Base-by-base conservation (phyloP, 2,888 invertebrate genomes). In the Smittia aterrima region DNA sequence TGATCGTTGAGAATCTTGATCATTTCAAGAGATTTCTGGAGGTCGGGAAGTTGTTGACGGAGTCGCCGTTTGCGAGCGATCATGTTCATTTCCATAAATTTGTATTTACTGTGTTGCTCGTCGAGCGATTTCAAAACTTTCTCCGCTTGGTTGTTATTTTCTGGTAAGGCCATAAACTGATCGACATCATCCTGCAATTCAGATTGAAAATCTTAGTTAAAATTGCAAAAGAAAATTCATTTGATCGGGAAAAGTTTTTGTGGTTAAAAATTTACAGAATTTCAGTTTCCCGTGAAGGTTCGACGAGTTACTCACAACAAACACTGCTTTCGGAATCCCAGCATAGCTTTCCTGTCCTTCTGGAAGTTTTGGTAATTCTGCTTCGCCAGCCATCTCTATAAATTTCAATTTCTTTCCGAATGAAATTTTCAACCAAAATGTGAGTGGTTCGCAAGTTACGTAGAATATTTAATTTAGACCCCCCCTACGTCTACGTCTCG, bases 21-120 rank as follows among this genome's bases (percentile, higher is more conserved):
- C 90, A 97, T 95, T 80, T 94, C 92, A 77, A 98, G 82, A 0
- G 97, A 95, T 76, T 94, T 88, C 78, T 93, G 91, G 77, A 98
- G 86, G 81, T 98, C 98, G n/a, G 97, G 96, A 77, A 98, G 92
- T 85, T 98, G 97, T 75, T 89, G 89, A 79, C 93, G 91, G 75
- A 98, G 85, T 82, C 95, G 89, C 79, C 91, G 89, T 77, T 93
- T 90, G 79, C 96, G 95, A 13, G 93, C 91, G 73, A 90, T 87
- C 77, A 98, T 86, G 82, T 95, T 96, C 79, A 90, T 90, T 84
- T 98, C 98, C 95, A 98, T 96, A 81, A 95, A 95, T 84, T 97
- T 96, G 82, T 98, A 98, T 86, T 98, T 97, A 75, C 92, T 91
- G 84, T 96, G 95, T 80, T 92, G 92, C 80, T 97, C 97, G 81